Percentiles rank a stretch among this genome's conserved stretches.
Evolutionary conservation across 2,797 vertebrate genomes (phyloP).

Genomic region (Adelosebastes latens): DNA sequence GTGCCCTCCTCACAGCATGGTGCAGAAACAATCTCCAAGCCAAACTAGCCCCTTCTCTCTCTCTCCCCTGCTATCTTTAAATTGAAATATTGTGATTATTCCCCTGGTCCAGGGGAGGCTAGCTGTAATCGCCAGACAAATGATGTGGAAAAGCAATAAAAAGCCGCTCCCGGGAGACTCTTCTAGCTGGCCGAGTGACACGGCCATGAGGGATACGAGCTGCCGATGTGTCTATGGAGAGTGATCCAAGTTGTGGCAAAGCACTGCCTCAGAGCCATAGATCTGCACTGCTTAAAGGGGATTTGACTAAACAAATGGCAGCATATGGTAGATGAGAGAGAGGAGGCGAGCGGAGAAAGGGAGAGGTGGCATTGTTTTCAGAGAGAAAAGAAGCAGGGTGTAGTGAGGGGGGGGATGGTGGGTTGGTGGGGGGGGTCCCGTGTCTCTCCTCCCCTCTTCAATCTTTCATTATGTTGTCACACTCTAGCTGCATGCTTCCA

Average conservation of each 20-base stretch:
- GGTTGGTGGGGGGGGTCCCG: slow-evolving; percentile 48
- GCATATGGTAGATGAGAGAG: slow-evolving; percentile 88
- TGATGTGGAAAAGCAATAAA: slow-evolving; percentile 83
- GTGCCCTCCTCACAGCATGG: slow-evolving; percentile 61
- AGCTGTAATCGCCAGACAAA: slow-evolving; percentile 80
- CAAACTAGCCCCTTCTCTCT: slow-evolving; percentile 36
- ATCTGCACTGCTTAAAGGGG: slow-evolving; percentile 79
- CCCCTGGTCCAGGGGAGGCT: slow-evolving; percentile 62
- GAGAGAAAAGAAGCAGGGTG: slow-evolving; percentile 57
- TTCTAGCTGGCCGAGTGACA: slow-evolving; percentile 73
- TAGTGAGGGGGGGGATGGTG: not conserved
- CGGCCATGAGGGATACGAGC: slow-evolving; percentile 69
- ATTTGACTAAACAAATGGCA: slow-evolving; percentile 87
- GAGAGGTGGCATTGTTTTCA: slow-evolving; percentile 84
- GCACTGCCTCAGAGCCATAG: slow-evolving; percentile 70
- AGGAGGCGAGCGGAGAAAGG: slow-evolving; percentile 60
- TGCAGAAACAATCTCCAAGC: slow-evolving; percentile 45
- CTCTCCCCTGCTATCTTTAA: slow-evolving; percentile 62
- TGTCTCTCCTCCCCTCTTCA: slow-evolving; percentile 80
- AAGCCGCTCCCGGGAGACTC: slow-evolving; percentile 72
- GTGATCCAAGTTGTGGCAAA: slow-evolving; percentile 55
- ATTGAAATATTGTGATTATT: slow-evolving; percentile 81
- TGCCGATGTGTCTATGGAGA: slow-evolving; percentile 62
- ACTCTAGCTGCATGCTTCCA: slow-evolving; percentile 79
- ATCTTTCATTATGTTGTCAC: slow-evolving; percentile 88